Evolutionary conservation across 2,888 invertebrate species (phyloP), one percentile per base, ranked within the genome.

Genomic region (Eupithecia inturbata): DNA sequence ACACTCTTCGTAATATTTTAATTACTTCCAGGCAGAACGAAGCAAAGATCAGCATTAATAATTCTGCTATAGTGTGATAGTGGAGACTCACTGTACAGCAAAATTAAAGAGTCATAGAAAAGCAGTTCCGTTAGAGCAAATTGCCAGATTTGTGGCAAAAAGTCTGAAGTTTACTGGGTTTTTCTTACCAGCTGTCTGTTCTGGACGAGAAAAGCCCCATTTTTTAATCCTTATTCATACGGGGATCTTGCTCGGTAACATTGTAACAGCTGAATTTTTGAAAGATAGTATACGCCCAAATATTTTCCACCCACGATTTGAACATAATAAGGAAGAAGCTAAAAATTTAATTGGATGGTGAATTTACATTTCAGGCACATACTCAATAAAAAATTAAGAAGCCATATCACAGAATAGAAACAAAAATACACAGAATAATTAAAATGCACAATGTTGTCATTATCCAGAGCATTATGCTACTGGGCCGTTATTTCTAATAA

Each of bases 221-320:
- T 71, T 71, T 66, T 71, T 53, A 71, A 62, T 71, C 57, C 64
- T 41, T 49, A 39, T 71, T 60, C n/a, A 49, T 26, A 41, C 68
- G 49, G 63, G 66, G 39, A 67, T 68, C 62, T 64, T 76, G 33
- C 70, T 63, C 45, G 12, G 57, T 57, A 26, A 12, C 57, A 26
- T 5, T 4, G 53, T 53, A 22, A 53, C 57, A 57, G 4, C 57
- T 26, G 22, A 57, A 26, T 26, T 57, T 57, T 26, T 12, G 12
- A 57, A 57, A 5, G 7, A 53, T 14, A 26, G 22, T 12, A n/a
- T n/a, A n/a, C n/a, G 49, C n/a, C 41, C 5, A 39, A 39, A 39
- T 14, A 39, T 39, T 12, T 39, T n/a, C 39, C 14, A 2, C 14
- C 45, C 3, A 45, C 1, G 22, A 1, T 22, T 53, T 53, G 49